phyloP scores from a whole-genome alignment of 2,113 vertebrate species.

The Acinonyx jubatus region DNA sequence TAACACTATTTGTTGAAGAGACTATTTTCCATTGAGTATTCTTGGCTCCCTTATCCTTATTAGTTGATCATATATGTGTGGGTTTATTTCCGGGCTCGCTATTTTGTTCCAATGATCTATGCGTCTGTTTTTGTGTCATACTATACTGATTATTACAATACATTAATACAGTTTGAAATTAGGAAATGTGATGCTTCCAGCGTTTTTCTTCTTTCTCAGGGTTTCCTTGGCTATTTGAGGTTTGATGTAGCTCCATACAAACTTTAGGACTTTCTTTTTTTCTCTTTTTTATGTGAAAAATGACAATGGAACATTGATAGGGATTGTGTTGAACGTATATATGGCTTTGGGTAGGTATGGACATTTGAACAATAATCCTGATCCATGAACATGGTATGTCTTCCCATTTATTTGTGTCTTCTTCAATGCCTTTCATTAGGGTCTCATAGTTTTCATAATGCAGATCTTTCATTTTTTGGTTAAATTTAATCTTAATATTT shows the following conservation, averaged over 20 bases:
- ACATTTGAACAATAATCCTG: background rate
- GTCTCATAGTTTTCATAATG: background rate
- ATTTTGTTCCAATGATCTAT: background rate
- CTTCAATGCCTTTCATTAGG: background rate
- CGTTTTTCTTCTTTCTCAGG: background rate
- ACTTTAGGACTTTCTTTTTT: background rate
- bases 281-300: background rate
- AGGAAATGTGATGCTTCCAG: background rate
- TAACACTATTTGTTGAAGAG: background rate
- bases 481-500: background rate
- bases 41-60: background rate
- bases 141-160: background rate
- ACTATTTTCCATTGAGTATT: background rate
- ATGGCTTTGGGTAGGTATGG: background rate
- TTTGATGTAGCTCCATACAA: background rate
- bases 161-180: background rate
- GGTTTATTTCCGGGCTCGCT: background rate
- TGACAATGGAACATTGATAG: background rate
- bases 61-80: background rate
- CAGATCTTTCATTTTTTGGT: background rate
- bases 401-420: background rate
- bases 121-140: background rate
- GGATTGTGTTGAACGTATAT: background rate
- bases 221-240: background rate
- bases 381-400: background rate